Percentiles rank a stretch among this genome's conserved stretches.
Conservation (phyloP, 2,797 vertebrate genomes). For the Anas georgica region DNA sequence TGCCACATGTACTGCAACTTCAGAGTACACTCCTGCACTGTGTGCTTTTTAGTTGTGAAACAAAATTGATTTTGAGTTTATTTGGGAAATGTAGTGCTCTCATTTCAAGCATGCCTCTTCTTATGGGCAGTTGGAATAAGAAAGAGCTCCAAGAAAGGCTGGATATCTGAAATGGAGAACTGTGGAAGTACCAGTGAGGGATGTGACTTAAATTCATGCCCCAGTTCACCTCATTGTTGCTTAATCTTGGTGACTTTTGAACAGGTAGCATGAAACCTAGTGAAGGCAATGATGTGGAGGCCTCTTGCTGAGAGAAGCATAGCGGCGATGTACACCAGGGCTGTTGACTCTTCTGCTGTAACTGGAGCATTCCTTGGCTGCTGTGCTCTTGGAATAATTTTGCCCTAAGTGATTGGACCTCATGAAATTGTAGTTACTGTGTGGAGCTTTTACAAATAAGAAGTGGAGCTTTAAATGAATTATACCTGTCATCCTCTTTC, state of each 20-base stretch:
- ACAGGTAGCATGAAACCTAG: not conserved
- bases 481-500: conserved; percentile 61
- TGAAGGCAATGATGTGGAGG: not conserved
- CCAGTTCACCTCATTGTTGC: not conserved
- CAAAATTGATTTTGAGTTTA: not conserved
- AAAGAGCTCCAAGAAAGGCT: not conserved
- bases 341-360: not conserved
- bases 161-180: not conserved
- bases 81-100: not conserved
- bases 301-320: not conserved
- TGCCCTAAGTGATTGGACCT: not conserved
- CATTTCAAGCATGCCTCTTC: not conserved
- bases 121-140: not conserved
- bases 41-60: not conserved
- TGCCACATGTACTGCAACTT: not conserved
- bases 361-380: not conserved
- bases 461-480: conserved; percentile 57
- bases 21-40: accelerated
- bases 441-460: conserved; percentile 42
- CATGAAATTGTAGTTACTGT: not conserved
- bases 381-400: not conserved
- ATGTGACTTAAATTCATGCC: not conserved
- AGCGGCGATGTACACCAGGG: accelerated
- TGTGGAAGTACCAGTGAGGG: not conserved
- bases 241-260: not conserved